Evolutionary conservation across 2,113 vertebrate species (phyloP).

Genomic region (Phasianus colchicus): DNA sequence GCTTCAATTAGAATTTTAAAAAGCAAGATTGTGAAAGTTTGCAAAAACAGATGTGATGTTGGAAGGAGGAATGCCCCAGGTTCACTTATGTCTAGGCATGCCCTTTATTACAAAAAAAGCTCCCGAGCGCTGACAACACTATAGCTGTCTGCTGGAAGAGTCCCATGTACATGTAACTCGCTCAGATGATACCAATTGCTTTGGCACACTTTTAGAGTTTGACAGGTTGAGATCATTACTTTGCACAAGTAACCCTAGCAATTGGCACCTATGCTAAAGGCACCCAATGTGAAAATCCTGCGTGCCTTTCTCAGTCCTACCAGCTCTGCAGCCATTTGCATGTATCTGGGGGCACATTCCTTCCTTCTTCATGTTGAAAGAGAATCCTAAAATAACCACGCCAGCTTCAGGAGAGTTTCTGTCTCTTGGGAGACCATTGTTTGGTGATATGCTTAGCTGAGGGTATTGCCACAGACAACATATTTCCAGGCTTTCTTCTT

Average conservation of each 20-base stretch:
- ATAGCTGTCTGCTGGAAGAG: conserved; percentile 54
- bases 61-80: conserved; percentile 64
- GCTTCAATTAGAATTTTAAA: conserved; percentile 68
- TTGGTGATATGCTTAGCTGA: conserved; percentile 65
- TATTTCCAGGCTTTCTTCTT: conserved; percentile 54
- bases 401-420: conserved; percentile 65
- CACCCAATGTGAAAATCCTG: background rate
- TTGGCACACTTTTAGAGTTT: background rate
- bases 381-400: conserved; percentile 59
- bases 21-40: conserved; percentile 68
- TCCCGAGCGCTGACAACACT: conserved; percentile 5
- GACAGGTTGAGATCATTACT: conserved; percentile 49
- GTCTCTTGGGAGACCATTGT: conserved; percentile 71
- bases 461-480: conserved; percentile 65
- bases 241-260: conserved; percentile 52
- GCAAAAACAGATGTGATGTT: conserved; percentile 64
- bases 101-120: conserved; percentile 40
- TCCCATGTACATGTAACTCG: background rate
- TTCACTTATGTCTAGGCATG: conserved; percentile 71
- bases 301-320: background rate
- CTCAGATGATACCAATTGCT: conserved; percentile 7
- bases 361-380: conserved; percentile 53
- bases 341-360: conserved; percentile 65
- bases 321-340: conserved; percentile 26
- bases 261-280: conserved; percentile 49